These are phyloP conservation scores for Leucophenga varia DNA, from an alignment of 1,140 invertebrate species.

Conservation along the genomic window DNA sequence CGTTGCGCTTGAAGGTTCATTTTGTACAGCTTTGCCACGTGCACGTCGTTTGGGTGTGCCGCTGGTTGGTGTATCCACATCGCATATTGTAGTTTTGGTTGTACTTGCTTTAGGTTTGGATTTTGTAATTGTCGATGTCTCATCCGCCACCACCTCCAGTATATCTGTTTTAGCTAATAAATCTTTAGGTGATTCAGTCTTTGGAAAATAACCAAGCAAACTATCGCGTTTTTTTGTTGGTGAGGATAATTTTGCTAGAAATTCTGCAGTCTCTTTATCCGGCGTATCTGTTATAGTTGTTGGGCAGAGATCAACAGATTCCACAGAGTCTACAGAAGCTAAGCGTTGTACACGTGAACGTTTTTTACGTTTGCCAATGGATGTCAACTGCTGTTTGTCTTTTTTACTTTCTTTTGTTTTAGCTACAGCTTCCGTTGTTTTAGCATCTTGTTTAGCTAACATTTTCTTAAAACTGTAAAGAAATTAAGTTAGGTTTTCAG, in stretches of 20 bases:
- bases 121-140: neutral
- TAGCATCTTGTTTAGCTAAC: conserved; percentile 25
- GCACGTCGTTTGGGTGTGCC: conserved; percentile 24
- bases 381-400: too few species aligned
- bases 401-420: too few species aligned
- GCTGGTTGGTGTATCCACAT: conserved; percentile 3
- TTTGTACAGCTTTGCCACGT: neutral
- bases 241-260: conserved; percentile 56
- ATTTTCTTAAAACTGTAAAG: conserved; percentile 44
- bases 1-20: conserved; percentile 3
- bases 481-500: neutral
- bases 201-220: conserved; percentile 61
- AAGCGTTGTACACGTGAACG: too few species aligned
- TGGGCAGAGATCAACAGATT: neutral
- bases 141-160: neutral
- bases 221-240: conserved; percentile 62
- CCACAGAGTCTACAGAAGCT: conserved; percentile 1
- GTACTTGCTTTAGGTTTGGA: neutral
- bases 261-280: conserved; percentile 24
- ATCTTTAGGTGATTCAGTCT: conserved; percentile 36
- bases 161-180: neutral
- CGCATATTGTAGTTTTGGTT: neutral
- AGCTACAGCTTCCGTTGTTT: conserved; percentile 35
- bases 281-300: too few species aligned
- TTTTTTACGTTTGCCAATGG: too few species aligned